Percentiles rank a stretch among this genome's conserved stretches.
phyloP scores from a whole-genome alignment of 2,797 vertebrate genomes.

The Manis pentadactyla region DNA sequence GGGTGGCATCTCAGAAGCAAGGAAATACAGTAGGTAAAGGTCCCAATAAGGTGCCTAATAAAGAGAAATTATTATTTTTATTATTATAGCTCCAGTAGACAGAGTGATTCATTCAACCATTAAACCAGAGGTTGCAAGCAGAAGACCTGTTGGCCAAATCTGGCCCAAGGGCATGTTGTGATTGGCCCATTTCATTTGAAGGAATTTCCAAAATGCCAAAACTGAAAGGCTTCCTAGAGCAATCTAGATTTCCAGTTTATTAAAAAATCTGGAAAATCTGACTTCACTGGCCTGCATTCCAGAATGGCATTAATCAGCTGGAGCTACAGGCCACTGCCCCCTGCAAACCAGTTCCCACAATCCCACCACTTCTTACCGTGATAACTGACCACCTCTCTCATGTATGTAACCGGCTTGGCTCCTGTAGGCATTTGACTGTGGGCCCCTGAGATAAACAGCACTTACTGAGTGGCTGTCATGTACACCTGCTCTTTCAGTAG shows the following conservation, averaged over 20 bases:
- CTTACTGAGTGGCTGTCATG: background rate
- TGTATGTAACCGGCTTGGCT: rapidly evolving
- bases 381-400: background rate
- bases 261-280: background rate
- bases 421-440: rapidly evolving
- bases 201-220: background rate
- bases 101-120: background rate
- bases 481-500: background rate
- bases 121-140: background rate
- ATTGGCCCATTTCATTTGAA: background rate
- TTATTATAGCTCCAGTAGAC: rapidly evolving
- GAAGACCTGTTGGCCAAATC: background rate
- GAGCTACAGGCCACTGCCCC: background rate
- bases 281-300: background rate
- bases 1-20: background rate
- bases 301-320: rapidly evolving
- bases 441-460: background rate
- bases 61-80: background rate
- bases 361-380: background rate
- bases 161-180: background rate
- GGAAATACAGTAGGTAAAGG: background rate
- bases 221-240: background rate
- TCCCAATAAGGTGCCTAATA: background rate
- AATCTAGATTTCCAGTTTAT: background rate
- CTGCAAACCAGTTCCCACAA: background rate